Conservation (phyloP, 2,888 invertebrate species). For the Parnassius apollo region DNA sequence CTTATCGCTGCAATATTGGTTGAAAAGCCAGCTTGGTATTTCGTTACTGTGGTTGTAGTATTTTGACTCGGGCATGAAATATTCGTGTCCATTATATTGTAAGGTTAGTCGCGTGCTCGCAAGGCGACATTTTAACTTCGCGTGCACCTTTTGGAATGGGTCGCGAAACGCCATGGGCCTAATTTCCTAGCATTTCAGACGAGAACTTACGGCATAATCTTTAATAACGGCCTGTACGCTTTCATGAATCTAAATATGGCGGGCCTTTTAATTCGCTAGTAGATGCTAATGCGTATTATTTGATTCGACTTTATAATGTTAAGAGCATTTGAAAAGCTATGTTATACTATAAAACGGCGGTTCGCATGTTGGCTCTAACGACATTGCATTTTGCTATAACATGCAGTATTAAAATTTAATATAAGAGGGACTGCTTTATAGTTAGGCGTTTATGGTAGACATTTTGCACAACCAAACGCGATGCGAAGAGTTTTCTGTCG, state of each 20-base stretch:
- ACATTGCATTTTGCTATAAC: too few relatives aligned
- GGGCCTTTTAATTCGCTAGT: neutral
- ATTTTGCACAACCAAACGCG: too few relatives aligned
- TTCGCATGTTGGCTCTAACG: too few relatives aligned
- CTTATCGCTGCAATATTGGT: neutral
- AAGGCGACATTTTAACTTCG: conserved; percentile 12
- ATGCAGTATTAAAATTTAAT: too few relatives aligned
- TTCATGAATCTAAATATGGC: conserved; percentile 8
- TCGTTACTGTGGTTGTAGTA: neutral
- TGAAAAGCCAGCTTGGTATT: neutral
- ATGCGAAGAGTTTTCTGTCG: too few relatives aligned
- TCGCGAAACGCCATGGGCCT: conserved; percentile 4
- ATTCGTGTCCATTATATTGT: conserved; percentile 11
- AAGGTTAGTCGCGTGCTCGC: conserved; percentile 10
- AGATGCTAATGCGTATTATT: neutral
- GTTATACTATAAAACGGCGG: too few relatives aligned
- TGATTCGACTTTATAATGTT: neutral
- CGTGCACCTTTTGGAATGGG: conserved; percentile 8
- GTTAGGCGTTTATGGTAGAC: too few relatives aligned
- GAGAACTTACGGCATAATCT: conserved; percentile 10
- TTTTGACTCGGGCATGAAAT: conserved; percentile 1
- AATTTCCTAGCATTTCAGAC: conserved; percentile 8
- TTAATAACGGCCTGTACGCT: conserved; percentile 8
- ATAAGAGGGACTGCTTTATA: too few relatives aligned
- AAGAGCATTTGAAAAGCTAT: neutral